Conservation (phyloP, 2,113 vertebrate species). For the Burhinus bistriatus region DNA sequence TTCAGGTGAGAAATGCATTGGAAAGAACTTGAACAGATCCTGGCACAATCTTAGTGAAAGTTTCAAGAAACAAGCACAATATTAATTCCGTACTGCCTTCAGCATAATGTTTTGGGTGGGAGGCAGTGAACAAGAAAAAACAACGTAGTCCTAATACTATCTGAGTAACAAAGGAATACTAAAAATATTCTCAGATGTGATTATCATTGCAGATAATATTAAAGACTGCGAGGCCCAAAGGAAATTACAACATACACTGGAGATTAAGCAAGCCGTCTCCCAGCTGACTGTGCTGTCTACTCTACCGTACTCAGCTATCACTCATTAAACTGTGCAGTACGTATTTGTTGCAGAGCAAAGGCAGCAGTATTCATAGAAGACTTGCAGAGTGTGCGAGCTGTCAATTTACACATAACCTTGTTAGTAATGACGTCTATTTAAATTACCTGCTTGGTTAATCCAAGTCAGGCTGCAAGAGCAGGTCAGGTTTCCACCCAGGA, state of each 20-base stretch:
- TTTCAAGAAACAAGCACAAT: background rate
- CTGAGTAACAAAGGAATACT: background rate
- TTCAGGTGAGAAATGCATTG: background rate
- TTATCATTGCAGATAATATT: slow-evolving; percentile 18
- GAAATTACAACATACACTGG: background rate
- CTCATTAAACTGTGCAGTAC: background rate
- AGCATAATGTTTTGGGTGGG: background rate
- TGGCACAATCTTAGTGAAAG: background rate
- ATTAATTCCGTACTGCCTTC: background rate
- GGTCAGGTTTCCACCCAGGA: background rate
- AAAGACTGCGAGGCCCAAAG: background rate
- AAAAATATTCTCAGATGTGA: background rate
- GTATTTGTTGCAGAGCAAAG: background rate
- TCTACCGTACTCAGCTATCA: background rate
- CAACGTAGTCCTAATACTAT: background rate
- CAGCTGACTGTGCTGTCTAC: background rate
- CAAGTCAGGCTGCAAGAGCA: background rate
- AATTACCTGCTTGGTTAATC: slow-evolving; percentile 14
- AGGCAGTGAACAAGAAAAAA: background rate
- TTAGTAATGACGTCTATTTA: background rate
- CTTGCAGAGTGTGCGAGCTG: background rate
- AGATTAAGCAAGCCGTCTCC: slow-evolving; percentile 33
- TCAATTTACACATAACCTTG: background rate
- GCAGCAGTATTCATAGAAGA: background rate
- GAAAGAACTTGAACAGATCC: background rate